These are phyloP conservation scores for Pseudomyrmex sp. DNA, from an alignment of 1,140 invertebrate species.

Conservation along the genomic window DNA sequence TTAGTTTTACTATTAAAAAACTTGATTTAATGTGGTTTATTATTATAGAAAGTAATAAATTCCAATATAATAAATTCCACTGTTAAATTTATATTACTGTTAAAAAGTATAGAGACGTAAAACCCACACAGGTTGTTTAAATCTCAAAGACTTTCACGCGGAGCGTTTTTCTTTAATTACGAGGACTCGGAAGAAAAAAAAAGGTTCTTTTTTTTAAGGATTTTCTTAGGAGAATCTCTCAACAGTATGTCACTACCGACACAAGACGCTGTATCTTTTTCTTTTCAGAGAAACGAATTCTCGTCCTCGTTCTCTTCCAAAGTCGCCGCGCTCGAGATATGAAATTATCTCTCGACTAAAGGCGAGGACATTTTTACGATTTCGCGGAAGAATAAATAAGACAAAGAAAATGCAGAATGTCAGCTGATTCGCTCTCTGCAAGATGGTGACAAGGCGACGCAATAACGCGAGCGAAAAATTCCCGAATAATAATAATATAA, in stretches of 20 bases:
- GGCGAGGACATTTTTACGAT: background rate
- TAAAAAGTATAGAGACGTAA: background rate
- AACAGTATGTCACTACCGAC: conserved; percentile 16
- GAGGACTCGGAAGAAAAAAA: background rate
- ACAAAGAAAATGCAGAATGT: background rate
- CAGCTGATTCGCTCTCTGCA: background rate
- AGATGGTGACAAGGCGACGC: conserved; percentile 8
- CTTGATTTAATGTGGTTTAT: background rate
- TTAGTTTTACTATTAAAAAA: background rate
- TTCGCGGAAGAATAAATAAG: background rate
- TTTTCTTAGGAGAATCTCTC: background rate
- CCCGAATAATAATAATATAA: conserved; percentile 4
- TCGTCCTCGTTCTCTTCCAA: conserved; percentile 3
- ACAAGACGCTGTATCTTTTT: conserved; percentile 3
- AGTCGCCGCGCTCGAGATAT: conserved; percentile 6
- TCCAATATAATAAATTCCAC: background rate
- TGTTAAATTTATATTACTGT: background rate
- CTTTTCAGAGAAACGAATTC: background rate
- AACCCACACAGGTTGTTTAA: background rate
- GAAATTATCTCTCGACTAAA: conserved; percentile 26
- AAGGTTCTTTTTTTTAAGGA: background rate
- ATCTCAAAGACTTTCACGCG: background rate
- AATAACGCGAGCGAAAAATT: background rate
- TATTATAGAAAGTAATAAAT: background rate
- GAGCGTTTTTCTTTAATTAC: conserved; percentile 35